Base-by-base conservation (phyloP, 2,113 vertebrate genomes). In the Gnathonemus longibarbis region DNA sequence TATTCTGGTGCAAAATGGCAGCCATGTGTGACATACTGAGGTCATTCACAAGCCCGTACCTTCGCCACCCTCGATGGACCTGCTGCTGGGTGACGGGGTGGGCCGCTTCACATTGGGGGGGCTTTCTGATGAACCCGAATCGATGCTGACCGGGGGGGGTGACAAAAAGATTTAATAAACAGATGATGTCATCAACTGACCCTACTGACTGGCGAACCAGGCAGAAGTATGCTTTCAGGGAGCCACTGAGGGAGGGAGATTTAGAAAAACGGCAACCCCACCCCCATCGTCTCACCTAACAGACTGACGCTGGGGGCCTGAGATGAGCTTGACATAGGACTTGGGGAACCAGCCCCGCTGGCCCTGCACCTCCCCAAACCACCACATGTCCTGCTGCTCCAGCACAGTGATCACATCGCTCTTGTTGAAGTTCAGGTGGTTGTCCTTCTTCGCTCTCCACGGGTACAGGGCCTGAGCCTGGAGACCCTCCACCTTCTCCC, bases 311-410 rank as follows among this genome's bases (percentile, higher is more conserved):
- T 97, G 92, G 27, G 97, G 96, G 90, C 98, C 97, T 3, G 98
- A 98, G 95, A 99, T 98, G 93, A 99, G 98, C 92, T 99, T 99
- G 90, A 99, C 98, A 7, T 99, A 99, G 15, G 98, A 99, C 94
- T 99, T 99, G 91, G 98, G 98, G 92, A 99, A 99, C 98, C 98
- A 99, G 90, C 98, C 98, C 96, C 99, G 97, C 91, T 98, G 98
- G 56, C 98, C 98, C 95, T 98, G 98, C 77, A 99, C 97, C 94
- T 99, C 98, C 88, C 98, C 98, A 91, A 99, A 97, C 98, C 98
- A 99, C 98, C 98, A 99, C 98, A 99, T 99, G 93, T 99, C 98
- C 94, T 99, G 98, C 94, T 99, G 98, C 92, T 99, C 98, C 94
- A 99, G 93, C 89, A 99, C 98, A 0, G 98, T 98, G 92, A 99